Evolutionary conservation across 2,888 invertebrate genomes (phyloP), one percentile per base, ranked within the genome.

Genomic region (Drosophila hawaiiensis): DNA sequence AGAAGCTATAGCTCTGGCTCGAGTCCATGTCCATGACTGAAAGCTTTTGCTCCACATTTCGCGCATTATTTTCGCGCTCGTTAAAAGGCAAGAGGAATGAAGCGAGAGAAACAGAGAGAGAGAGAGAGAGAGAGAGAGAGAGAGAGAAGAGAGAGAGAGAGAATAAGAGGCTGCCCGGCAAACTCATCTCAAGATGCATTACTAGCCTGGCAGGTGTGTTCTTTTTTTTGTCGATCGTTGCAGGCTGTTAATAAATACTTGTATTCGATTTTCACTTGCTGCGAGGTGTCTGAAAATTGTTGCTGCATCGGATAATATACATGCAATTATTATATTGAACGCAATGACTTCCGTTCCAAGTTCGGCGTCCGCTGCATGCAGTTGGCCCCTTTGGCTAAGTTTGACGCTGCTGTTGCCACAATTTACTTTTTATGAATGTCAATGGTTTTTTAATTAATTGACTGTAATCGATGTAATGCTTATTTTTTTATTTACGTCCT

Each of bases 391-490:
- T 55, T 39, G 39, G 63, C 50, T 41, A 52, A 28, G 33, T 56
- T 60, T 73, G 64, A 54, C 62, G 60, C 43, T 71, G 80, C 78
- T 84, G 87, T 84, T 84, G 81, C 87, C 87, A 78, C 89, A 87
- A 86, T 87, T 89, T 87, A 80, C 84, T 85, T 78, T 86, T 85
- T 85, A 87, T 87, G 87, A 86, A 87, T 89, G 89, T 84, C 87
- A 87, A 87, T 87, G 81, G 87, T 54, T 89, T 89, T 89, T 87
- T 87, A 87, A 87, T 87, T 89, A 87, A 87, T 87, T 87, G 78
- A 82, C 71, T 72, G 74, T 78, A 84, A 84, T 87, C 84, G 79
- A 68, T 29, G 60, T 9, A 54, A 58, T 53, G 35, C 22, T 4
- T 19, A 56, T 67, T 53, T 22, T 37, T 39, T 50, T 52, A 16